Evolutionary conservation across 1,140 invertebrate species (phyloP), one percentile per base, ranked within the genome.

Genomic region (Hetaerina americana): DNA sequence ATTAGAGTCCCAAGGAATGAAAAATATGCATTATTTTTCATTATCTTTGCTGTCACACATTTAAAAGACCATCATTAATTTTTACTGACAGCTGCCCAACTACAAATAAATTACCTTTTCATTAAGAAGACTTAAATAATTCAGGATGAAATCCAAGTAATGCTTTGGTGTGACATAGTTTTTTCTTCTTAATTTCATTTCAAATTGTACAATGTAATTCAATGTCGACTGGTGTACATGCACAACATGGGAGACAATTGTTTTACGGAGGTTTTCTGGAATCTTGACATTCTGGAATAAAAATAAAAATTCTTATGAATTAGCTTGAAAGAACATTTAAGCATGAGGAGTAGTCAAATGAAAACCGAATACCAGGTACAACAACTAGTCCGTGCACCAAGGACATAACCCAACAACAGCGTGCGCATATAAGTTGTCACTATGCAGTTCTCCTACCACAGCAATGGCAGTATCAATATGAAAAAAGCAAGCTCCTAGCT

Each of bases 81-180:
- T n/a, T n/a, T n/a, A n/a, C n/a, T n/a, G 74, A 75, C n/a, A 77
- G 78, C n/a, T n/a, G n/a, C n/a, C n/a, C n/a, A n/a, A n/a, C n/a
- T 3, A 85, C 83, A 24, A 82, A 82, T 0, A 76, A 73, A 26
- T 78, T 81, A 49, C 82, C 84, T n/a, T 87, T 75, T 90, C 88
- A 69, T 90, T 85, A 1, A 96, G 78, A 5, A 95, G 79, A 73
- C 84, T 85, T 0, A 93, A 76, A 77, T 95, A 96, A 0, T 86
- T 89, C 68, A 87, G 87, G 49, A 96, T 90, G 74, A 88, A 95
- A 79, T 95, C 93, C 73, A 96, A 81, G 78, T 92, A 97, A 77
- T 96, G 93, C 75, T 93, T 95, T 0, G 94, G 94, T 3, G 93
- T 95, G 0, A 95, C 89, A 77, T 90, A 94, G 80, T 94, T 95